Evolutionary conservation across 2,113 vertebrate genomes (phyloP), one percentile per base, ranked within the genome.

Genomic region (Anarrhichthys ocellatus): DNA sequence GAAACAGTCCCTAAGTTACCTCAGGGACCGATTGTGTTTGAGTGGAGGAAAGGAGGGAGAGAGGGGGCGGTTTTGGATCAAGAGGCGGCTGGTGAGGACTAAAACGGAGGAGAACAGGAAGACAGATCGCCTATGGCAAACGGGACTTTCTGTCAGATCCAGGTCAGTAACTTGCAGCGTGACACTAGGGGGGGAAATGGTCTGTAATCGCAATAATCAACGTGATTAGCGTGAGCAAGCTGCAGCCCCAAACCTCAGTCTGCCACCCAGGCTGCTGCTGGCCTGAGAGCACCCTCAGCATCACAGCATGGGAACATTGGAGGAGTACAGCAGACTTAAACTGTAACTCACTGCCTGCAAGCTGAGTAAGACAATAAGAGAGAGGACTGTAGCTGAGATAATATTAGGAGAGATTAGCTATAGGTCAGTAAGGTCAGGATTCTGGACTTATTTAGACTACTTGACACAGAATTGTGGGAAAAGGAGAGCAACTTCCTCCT

Each of bases 201-300:
- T 81, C 91, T 91, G 88, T 95, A 95, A 96, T 96, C 92, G 92
- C 87, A 93, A 94, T 92, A 94, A 96, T 96, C 95, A 95, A 87
- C 90, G 76, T 95, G 95, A 95, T 96, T 95, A 95, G 89, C 89
- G 22, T 62, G 82, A 87, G 87, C 89, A 69, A 83, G 87, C 87
- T 86, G 89, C 88, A 90, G 84, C 78, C 64, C 83, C 91, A 83
- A 91, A 91, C 84, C 74, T 84, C 73, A 50, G 84, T 69, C 73
- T 79, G 83, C 94, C 94, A 94, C 94, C 94, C 94, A 94, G 87
- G 92, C 87, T 84, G 91, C 74, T 63, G 76, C 71, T 78, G 85
- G 88, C 88, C 83, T 62, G 75, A 56, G 2, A 81, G 80, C 69
- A 82, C 54, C 81, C 77, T 88, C 82, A 63, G 74, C 64, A 29